Evolutionary conservation across 2,113 vertebrate genomes (phyloP).

Genomic region (Lamprologus tigripictilis): DNA sequence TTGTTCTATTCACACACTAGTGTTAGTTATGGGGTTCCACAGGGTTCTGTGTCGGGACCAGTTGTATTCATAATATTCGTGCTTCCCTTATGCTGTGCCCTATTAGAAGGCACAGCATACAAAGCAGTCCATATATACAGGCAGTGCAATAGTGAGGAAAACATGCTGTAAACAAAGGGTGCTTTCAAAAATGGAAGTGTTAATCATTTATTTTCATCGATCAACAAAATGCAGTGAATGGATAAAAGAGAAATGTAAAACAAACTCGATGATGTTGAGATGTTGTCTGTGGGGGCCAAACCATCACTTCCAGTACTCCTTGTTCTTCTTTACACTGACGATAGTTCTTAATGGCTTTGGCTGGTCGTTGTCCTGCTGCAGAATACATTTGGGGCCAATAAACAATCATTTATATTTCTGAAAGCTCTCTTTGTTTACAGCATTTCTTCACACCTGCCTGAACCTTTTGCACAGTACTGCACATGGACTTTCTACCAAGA

Average conservation of each 20-base stretch:
- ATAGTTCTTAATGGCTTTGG: background rate
- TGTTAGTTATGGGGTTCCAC: background rate
- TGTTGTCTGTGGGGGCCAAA: background rate
- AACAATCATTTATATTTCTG: background rate
- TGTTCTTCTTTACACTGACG: background rate
- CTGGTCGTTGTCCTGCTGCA: background rate
- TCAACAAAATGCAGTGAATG: background rate
- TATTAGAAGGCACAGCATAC: background rate
- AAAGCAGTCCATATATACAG: background rate
- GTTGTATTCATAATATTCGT: accelerated
- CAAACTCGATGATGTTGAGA: accelerated
- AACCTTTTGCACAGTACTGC: background rate
- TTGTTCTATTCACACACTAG: background rate
- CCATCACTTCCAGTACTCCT: background rate
- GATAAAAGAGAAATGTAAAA: background rate
- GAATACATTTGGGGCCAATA: background rate
- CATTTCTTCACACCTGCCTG: background rate
- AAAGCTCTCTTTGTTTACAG: background rate
- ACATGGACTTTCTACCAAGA: background rate
- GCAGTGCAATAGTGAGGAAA: background rate
- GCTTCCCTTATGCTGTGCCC: accelerated
- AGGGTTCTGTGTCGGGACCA: background rate
- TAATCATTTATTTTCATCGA: accelerated
- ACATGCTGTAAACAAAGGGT: accelerated
- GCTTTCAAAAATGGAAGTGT: background rate